Evolutionary conservation across 1,140 invertebrate species (phyloP), one percentile per base, ranked within the genome.

Genomic region (Pissodes strobi): DNA sequence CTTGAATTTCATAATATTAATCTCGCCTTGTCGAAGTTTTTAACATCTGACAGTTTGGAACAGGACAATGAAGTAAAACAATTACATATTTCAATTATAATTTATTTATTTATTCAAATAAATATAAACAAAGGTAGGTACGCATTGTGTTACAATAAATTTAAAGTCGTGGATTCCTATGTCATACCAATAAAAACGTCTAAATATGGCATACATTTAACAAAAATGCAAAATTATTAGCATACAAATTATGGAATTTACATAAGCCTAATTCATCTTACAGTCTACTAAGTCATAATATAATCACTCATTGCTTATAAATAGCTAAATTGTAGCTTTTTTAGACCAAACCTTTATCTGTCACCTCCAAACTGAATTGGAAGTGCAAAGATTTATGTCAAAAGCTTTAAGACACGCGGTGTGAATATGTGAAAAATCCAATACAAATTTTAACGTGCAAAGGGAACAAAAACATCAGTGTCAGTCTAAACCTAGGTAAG

Each of bases 331-430:
- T 46, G 21, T 45, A 58, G 63, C 63, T 65, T 65, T 41, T 58
- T 34, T n/a, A 9, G 46, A 41, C 34, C 41, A 65, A 65, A 65
- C 34, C 63, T 64, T 41, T 13, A 18, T 9, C 9, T 23, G 17
- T 37, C 49, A 30, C 23, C 41, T 39, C 23, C 30, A 46, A 37
- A 12, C 3, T 17, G 6, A 38, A 37, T 38, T n/a, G 62, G 53
- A 56, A 37, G 39, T 38, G 15, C 15, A 23, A 27, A 57, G 62
- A 57, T 64, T 65, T 59, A 52, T 21, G 49, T 22, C 46, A 51
- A 52, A 65, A 65, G 63, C 63, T 37, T 43, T 65, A 65, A 65
- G 63, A 65, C 63, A 65, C 63, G 63, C 63, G 56, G 51, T 57
- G 63, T 65, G 63, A 65, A 65, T 52, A 23, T 53, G 63, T 58